Evolutionary conservation across 2,797 vertebrate species (phyloP).

Genomic region (Ambastaia sidthimunki): DNA sequence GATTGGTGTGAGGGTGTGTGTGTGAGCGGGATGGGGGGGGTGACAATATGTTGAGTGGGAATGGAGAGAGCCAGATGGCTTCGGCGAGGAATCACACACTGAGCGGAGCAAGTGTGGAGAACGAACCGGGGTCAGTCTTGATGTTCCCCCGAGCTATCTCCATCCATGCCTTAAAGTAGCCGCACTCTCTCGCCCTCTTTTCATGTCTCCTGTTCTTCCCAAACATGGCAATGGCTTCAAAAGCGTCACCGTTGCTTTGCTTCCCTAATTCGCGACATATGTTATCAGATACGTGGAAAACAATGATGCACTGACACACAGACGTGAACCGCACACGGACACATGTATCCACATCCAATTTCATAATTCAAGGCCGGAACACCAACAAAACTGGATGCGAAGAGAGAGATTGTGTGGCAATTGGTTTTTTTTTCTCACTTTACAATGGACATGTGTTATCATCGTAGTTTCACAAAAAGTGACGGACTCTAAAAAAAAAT

Average conservation of each 20-base stretch:
- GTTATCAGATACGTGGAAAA: slow-evolving; percentile 76
- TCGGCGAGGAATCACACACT: slow-evolving; percentile 75
- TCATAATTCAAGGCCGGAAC: slow-evolving; percentile 50
- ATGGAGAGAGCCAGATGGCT: slow-evolving; percentile 87
- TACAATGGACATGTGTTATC: slow-evolving; percentile 60
- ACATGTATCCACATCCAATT: slow-evolving; percentile 53
- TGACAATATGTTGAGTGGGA: slow-evolving; percentile 86
- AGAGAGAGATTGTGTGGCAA: slow-evolving; percentile 29
- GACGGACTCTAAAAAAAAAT: slow-evolving; percentile 42
- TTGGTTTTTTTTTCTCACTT: slow-evolving; percentile 39
- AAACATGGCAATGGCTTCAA: slow-evolving; percentile 76
- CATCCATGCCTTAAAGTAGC: slow-evolving; percentile 64
- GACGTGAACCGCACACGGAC: slow-evolving; percentile 66
- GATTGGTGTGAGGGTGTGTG: slow-evolving; percentile 77
- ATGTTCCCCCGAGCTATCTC: slow-evolving; percentile 79
- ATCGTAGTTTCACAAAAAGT: slow-evolving; percentile 59
- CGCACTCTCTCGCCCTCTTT: slow-evolving; percentile 26
- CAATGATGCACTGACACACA: slow-evolving; percentile 69
- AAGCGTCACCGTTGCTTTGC: slow-evolving; percentile 66
- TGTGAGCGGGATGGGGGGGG: slow-evolving; percentile 66
- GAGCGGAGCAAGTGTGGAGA: slow-evolving; percentile 44
- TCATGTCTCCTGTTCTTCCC: slow-evolving; percentile 40
- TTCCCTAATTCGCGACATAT: slow-evolving; percentile 79
- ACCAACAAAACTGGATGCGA: slow-evolving; percentile 10
- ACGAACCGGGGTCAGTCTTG: slow-evolving; percentile 79